A percentile compares a stretch with the other conserved stretches of the same genome.
phyloP scores from a whole-genome alignment of 2,888 invertebrate species.

The Zaprionus bogoriensis region DNA sequence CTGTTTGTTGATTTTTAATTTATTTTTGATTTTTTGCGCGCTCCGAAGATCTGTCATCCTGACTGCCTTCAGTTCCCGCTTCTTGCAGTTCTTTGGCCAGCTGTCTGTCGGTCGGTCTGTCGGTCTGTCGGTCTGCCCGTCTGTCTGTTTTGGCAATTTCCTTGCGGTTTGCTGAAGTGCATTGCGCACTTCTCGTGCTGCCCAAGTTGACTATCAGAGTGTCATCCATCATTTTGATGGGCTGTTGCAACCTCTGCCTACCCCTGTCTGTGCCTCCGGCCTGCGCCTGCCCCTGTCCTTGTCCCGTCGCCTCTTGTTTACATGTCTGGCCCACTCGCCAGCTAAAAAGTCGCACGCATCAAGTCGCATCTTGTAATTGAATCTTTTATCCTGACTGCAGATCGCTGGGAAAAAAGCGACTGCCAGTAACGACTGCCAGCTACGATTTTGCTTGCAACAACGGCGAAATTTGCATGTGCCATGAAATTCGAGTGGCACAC shows the following conservation, averaged over 20 bases:
- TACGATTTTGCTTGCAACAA: conserved; percentile 34
- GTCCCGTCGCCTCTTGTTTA: conserved; percentile 39
- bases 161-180: conserved; percentile 67
- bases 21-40: conserved; percentile 73
- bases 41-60: conserved; percentile 31
- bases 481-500: conserved; percentile 54
- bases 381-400: conserved; percentile 67
- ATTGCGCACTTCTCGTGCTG: conserved; percentile 40
- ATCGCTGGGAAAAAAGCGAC: conserved; percentile 63
- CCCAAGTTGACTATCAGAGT: conserved; percentile 61
- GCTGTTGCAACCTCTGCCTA: conserved; percentile 47
- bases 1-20: conserved; percentile 80
- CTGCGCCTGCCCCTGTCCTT: conserved; percentile 1
- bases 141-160: conserved; percentile 43
- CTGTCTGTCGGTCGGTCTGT: too few relatives aligned
- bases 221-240: conserved; percentile 81
- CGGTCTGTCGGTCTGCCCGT: too few relatives aligned
- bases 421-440: background rate
- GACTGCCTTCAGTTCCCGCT: conserved; percentile 8
- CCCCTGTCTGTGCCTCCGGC: conserved; percentile 21
- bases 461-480: conserved; percentile 56
- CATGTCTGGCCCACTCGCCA: conserved; percentile 59
- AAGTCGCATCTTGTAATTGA: conserved; percentile 68
- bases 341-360: conserved; percentile 57
- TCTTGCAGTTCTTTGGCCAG: conserved; percentile 42